Evolutionary conservation across 2,113 vertebrate species (phyloP), one percentile per base, ranked within the genome.

Genomic region (Loxodonta africana): DNA sequence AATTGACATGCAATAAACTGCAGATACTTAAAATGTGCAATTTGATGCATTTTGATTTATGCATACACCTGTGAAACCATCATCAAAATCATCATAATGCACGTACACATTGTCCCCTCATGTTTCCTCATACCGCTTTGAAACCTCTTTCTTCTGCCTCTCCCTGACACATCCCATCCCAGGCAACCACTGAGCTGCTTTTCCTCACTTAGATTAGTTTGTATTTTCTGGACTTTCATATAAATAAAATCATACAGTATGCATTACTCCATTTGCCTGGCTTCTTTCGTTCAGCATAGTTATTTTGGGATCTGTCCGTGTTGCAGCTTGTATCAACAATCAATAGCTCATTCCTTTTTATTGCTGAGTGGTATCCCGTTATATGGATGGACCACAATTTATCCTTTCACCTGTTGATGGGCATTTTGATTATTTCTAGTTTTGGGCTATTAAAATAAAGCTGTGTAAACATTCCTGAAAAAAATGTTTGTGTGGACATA

Each of bases 401-500:
- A 57, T 71, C 60, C 26, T 69, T 60, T 89, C 28, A 69, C n/a
- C 48, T 28, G 8, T 6, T 76, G n/a, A 30, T 88, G 17, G 33
- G 37, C 23, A 57, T 74, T 92, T 81, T 85, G 26, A 7, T 63
- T 90, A 2, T 6, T 57, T 74, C 48, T 4, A 57, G 33, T 73
- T 85, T 74, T 74, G 21, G 41, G 4, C 8, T 95, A 30, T 90
- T 81, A 60, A 92, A 46, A 67, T 83, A 63, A 94, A 91, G 46
- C 26, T 76, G 33, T 51, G 51, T 60, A 17, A 33, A 37, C 8
- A 30, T 60, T 65, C 17, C 71, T 51, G 37, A 15, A 83, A 41
- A 0, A n/a, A 57, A 23, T 74, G 7, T 83, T 94, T 94, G 17
- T 69, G 41, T 30, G 33, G 37, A 67, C 53, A 20, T 26, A 21